Evolutionary conservation across 2,888 invertebrate genomes (phyloP).

Genomic region (Mythimna loreyi): DNA sequence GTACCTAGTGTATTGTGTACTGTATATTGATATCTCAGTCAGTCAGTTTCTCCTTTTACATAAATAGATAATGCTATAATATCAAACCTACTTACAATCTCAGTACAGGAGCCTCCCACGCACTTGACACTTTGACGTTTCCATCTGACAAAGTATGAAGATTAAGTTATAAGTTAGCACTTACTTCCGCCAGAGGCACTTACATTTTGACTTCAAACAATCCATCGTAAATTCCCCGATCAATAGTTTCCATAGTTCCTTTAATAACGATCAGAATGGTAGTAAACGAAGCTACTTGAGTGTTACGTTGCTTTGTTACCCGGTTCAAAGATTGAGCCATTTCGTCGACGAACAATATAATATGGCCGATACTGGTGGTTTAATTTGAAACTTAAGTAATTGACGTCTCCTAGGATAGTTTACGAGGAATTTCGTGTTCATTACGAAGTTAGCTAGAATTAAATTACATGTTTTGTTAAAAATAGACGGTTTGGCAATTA

Average conservation of each 20-base stretch:
- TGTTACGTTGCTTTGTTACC: conserved; percentile 56
- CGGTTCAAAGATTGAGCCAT: conserved; percentile 64
- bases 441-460: conserved; percentile 45
- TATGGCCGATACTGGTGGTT: conserved; percentile 69
- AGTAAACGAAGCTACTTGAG: conserved; percentile 46
- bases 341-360: conserved; percentile 63
- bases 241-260: conserved; percentile 54
- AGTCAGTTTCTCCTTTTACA: no score
- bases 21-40: no score
- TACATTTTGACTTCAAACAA: conserved; percentile 42
- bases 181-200: conserved; percentile 4
- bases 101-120: not conserved
- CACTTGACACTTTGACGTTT: not conserved
- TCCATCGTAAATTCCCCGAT: conserved; percentile 38
- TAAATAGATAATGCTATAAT: not conserved
- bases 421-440: conserved; percentile 63
- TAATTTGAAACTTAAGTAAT: conserved; percentile 72
- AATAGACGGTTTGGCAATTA: conserved; percentile 7
- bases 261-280: conserved; percentile 56
- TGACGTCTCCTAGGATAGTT: conserved; percentile 70
- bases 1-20: no score
- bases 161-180: conserved; percentile 3
- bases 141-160: conserved; percentile 4
- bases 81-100: not conserved
- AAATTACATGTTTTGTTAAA: conserved; percentile 37